A percentile compares a stretch with the other conserved stretches of the same genome.
These are phyloP conservation scores for Sycophila texana DNA, from an alignment of 2,888 invertebrate species.

Conservation along the genomic window DNA sequence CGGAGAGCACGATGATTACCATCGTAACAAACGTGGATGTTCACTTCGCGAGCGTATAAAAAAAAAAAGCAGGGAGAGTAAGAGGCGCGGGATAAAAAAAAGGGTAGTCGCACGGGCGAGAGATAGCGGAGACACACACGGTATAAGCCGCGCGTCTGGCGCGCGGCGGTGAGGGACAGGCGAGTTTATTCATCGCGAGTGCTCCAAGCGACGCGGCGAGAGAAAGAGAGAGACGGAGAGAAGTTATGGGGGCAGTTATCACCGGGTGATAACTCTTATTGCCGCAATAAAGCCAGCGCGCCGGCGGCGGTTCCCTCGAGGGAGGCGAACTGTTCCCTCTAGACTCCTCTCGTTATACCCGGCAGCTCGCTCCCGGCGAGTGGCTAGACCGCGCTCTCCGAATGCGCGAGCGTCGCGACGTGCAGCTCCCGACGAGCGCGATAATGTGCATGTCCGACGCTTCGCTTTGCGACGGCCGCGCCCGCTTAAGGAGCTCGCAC, in stretches of 20 bases:
- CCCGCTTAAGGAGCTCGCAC: too few relatives aligned
- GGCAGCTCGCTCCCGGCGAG: constrained; percentile 9
- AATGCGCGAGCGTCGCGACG: constrained; percentile 9
- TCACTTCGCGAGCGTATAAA: constrained; percentile 12
- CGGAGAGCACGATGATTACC: constrained; percentile 31
- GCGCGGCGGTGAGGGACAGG: constrained; percentile 22
- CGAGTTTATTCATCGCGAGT: constrained; percentile 49
- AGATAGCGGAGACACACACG: constrained; percentile 10
- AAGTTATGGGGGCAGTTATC: constrained; percentile 66
- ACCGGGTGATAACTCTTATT: constrained; percentile 69
- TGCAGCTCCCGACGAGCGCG: neutral
- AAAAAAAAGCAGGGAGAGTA: constrained; percentile 15
- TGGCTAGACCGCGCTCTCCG: constrained; percentile 32
- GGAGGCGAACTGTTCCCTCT: constrained; percentile 59
- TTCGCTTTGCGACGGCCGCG: too few relatives aligned
- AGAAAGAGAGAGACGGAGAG: constrained; percentile 19
- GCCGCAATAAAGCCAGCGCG: constrained; percentile 65
- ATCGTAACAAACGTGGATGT: constrained; percentile 43
- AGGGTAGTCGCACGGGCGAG: neutral
- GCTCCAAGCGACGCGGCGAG: neutral
- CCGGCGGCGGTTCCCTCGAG: constrained; percentile 56
- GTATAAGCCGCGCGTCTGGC: neutral
- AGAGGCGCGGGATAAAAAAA: neutral
- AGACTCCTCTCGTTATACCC: constrained; percentile 58
- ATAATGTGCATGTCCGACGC: constrained; percentile 33